Percentiles rank a stretch among this genome's conserved stretches.
These are phyloP conservation scores for Antheraea mylitta DNA, from an alignment of 1,140 invertebrate genomes.

Conservation along the genomic window DNA sequence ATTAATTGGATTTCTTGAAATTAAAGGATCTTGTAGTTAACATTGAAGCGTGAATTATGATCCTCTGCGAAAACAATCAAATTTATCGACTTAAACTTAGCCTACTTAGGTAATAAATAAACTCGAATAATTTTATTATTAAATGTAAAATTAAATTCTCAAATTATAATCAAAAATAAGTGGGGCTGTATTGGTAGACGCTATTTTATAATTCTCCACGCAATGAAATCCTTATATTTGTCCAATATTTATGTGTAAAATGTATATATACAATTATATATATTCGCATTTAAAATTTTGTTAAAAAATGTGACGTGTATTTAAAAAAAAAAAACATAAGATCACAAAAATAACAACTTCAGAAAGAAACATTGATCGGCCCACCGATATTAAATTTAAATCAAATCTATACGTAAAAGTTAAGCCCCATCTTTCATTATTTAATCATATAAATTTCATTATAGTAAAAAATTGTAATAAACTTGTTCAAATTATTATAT, in stretches of 20 bases:
- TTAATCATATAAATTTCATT: not conserved
- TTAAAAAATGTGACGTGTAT: too few relatives aligned
- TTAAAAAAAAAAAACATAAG: too few relatives aligned
- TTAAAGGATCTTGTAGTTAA: not conserved
- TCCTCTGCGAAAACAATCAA: too few relatives aligned
- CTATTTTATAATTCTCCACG: slow-evolving; percentile 12
- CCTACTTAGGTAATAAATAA: slow-evolving; percentile 24
- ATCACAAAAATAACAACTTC: not conserved
- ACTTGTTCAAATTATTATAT: too few relatives aligned
- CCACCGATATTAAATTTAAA: slow-evolving; percentile 12
- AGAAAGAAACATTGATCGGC: not conserved
- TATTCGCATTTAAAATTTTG: not conserved
- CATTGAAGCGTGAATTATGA: not conserved
- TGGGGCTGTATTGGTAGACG: slow-evolving; percentile 45
- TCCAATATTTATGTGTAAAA: too few relatives aligned
- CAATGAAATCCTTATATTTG: too few relatives aligned
- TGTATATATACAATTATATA: not conserved
- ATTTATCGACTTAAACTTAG: not conserved
- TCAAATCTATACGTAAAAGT: not conserved
- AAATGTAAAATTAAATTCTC: slow-evolving; percentile 32
- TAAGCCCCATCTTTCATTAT: not conserved
- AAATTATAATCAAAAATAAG: slow-evolving; percentile 33
- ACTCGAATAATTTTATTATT: slow-evolving; percentile 57
- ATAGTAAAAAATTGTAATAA: too few relatives aligned
- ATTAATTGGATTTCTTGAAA: not conserved